Evolutionary conservation across 2,797 vertebrate genomes (phyloP).

Genomic region (Hirundo rustica): DNA sequence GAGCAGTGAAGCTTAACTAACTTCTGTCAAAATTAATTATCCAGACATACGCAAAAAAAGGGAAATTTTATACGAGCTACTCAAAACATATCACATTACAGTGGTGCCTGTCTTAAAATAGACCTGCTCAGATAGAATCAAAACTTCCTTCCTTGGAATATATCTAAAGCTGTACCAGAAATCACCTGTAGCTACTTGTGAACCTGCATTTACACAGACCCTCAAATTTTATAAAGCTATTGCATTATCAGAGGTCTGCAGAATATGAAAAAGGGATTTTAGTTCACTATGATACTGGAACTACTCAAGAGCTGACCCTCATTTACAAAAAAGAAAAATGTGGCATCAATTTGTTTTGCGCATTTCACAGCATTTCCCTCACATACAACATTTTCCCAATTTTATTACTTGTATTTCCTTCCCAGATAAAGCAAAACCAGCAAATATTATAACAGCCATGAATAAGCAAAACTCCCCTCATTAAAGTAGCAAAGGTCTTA

Average conservation of each 20-base stretch:
- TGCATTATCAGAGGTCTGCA: background rate
- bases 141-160: background rate
- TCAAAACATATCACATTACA: background rate
- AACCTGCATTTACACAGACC: background rate
- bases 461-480: background rate
- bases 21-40: background rate
- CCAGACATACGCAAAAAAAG: background rate
- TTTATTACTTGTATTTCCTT: background rate
- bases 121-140: background rate
- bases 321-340: background rate
- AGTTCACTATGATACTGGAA: background rate
- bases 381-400: background rate
- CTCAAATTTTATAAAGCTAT: background rate
- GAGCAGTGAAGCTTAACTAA: background rate
- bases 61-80: background rate
- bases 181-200: background rate
- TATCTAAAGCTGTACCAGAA: background rate
- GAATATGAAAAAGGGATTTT: background rate
- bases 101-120: background rate
- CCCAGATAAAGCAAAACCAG: background rate
- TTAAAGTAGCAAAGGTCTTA: background rate
- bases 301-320: background rate
- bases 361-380: background rate
- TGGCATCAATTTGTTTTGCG: background rate
- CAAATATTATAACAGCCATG: background rate